These are phyloP conservation scores for Labia minor DNA, from an alignment of 2,888 invertebrate species.

Conservation along the genomic window DNA sequence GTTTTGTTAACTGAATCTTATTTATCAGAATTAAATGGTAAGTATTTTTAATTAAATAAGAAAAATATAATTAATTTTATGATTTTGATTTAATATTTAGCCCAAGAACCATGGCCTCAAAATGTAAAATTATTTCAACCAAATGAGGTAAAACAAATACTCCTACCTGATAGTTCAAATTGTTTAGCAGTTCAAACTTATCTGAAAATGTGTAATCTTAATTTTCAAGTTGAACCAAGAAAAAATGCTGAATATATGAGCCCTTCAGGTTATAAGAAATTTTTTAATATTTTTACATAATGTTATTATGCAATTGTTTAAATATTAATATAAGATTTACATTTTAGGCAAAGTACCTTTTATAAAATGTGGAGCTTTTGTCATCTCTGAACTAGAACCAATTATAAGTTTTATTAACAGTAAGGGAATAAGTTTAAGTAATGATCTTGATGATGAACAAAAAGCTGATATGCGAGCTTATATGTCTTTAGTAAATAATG, in stretches of 20 bases:
- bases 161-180: conserved; percentile 87
- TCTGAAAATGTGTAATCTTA: conserved; percentile 81
- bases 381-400: conserved; percentile 81
- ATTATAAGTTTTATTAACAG: conserved; percentile 81
- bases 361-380: conserved; percentile 77
- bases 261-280: conserved; percentile 54
- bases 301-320: background rate
- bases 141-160: conserved; percentile 84
- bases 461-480: conserved; percentile 89
- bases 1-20: conserved; percentile 32
- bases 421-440: conserved; percentile 69
- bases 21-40: conserved; percentile 30
- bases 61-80: background rate
- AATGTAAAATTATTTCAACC: conserved; percentile 79
- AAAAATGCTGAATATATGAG: conserved; percentile 96
- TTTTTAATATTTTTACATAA: background rate
- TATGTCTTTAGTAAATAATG: conserved; percentile 78
- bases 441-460: conserved; percentile 57
- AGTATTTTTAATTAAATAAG: background rate
- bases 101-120: conserved; percentile 82
- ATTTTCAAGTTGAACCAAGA: conserved; percentile 67
- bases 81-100: conserved; percentile 37
- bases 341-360: conserved; percentile 74
- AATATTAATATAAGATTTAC: conserved; percentile 15
- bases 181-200: conserved; percentile 88